Base-by-base conservation (phyloP, 2,888 invertebrate species). In the Thelaira solivaga region DNA sequence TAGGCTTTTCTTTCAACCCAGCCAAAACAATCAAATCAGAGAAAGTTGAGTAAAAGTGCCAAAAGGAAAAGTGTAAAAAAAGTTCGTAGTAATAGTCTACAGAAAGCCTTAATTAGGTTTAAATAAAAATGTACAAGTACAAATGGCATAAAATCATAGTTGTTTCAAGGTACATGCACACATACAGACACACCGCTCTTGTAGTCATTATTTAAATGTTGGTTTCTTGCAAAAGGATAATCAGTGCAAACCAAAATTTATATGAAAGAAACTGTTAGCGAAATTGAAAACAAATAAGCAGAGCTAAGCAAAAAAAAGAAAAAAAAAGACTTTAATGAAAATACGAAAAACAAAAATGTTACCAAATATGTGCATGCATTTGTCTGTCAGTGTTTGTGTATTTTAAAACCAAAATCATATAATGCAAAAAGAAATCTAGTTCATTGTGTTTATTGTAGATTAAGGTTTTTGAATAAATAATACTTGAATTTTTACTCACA, bases 381-480 rank as follows among this genome's bases (percentile, higher is more conserved):
- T n/a, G n/a, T n/a, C n/a, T n/a, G n/a, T n/a, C n/a, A n/a, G n/a
- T n/a, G n/a, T n/a, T n/a, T n/a, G n/a, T n/a, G 1, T 68, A 20
- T 68, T 31, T 57, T 36, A 22, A 62, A 77, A 62, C 43, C 49
- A 51, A 51, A 36, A 36, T n/a, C 20, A 64, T 29, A 59, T 13
- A 49, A 59, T 49, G 61, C n/a, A 71, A 61, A 59, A 43, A 16
- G 57, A 78, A 78, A 78, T 71, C 65, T 69, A 78, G 78, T 74
- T 69, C 78, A 78, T 41, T 18, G 59, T 78, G 61, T 73, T 74
- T 71, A 73, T 69, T 71, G 49, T 71, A 71, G 53, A 78, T 77
- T 72, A 62, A 72, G 72, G 76, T 53, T 59, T 62, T 69, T 22
- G 2, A 61, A 31, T 49, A 64, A 41, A 69, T 71, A 68, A 41